Evolutionary conservation across 1,140 invertebrate species (phyloP).

Genomic region (Dreissena rostriformis): DNA sequence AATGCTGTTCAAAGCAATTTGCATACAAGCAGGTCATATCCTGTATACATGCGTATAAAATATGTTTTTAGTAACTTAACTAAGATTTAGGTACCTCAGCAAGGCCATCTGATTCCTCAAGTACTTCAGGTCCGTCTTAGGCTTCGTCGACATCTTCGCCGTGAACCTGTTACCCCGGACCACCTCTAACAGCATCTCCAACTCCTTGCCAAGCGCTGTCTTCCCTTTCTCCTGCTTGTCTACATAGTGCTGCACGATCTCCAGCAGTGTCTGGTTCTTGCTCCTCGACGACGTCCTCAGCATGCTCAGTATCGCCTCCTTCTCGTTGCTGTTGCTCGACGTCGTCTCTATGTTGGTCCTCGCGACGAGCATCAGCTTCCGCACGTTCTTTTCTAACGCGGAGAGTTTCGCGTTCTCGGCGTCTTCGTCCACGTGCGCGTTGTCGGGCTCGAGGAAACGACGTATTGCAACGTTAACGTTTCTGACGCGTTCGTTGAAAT

Average conservation of each 20-base stretch:
- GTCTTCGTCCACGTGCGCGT: constrained; percentile 23
- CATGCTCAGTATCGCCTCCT: constrained; percentile 37
- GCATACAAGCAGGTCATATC: too few species aligned
- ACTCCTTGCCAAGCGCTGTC: constrained; percentile 20
- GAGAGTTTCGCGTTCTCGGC: constrained; percentile 38
- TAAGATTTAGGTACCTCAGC: constrained; percentile 11
- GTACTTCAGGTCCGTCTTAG: constrained; percentile 36
- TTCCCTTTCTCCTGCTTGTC: constrained; percentile 49
- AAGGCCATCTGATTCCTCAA: constrained; percentile 42
- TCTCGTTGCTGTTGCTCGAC: constrained; percentile 27
- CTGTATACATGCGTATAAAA: too few species aligned
- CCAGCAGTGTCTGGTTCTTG: constrained; percentile 34
- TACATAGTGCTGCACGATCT: constrained; percentile 40
- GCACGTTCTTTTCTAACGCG: constrained; percentile 46
- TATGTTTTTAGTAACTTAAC: too few species aligned
- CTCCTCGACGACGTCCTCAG: constrained; percentile 17
- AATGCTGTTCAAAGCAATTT: too few species aligned
- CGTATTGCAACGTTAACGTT: constrained; percentile 41
- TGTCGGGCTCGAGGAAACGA: constrained; percentile 41
- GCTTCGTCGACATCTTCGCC: constrained; percentile 10
- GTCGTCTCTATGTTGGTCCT: constrained; percentile 37
- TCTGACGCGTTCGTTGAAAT: constrained; percentile 47
- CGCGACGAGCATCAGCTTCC: constrained; percentile 36
- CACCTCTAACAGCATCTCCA: constrained; percentile 1
- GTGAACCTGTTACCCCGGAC: constrained; percentile 26